phyloP scores from a whole-genome alignment of 2,113 vertebrate species.

The Nerophis ophidion region DNA sequence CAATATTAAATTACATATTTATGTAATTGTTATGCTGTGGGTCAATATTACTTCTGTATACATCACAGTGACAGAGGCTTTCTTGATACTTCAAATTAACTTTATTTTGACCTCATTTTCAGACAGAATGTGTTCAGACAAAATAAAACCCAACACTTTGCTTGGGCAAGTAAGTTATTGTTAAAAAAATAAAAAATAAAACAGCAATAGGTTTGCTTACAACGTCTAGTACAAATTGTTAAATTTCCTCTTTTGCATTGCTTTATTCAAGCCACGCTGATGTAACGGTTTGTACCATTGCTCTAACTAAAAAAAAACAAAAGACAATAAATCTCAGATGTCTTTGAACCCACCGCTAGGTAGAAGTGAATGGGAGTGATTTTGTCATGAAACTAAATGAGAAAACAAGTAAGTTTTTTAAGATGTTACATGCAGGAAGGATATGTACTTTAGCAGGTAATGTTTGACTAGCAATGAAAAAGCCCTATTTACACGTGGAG shows the following conservation, averaged over 20 bases:
- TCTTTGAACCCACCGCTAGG: slow-evolving; percentile 13
- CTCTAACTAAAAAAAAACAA: no score
- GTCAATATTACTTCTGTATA: not conserved
- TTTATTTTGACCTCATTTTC: slow-evolving; percentile 63
- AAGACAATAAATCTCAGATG: not conserved
- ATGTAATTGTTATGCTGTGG: not conserved
- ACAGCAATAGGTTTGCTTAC: not conserved
- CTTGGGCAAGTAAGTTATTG: not conserved
- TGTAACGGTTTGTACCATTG: not conserved
- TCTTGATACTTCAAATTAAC: slow-evolving; percentile 29
- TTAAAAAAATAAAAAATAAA: not conserved
- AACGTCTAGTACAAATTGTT: no score
- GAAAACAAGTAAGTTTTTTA: not conserved
- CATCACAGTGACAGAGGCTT: slow-evolving; percentile 29
- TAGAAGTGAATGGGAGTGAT: not conserved
- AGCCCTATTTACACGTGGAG: slow-evolving; percentile 9
- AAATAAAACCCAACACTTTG: slow-evolving; percentile 13
- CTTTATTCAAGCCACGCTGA: not conserved
- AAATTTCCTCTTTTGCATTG: not conserved
- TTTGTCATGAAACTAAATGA: not conserved
- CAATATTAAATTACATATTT: no score
- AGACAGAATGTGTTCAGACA: slow-evolving; percentile 23
- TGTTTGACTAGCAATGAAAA: not conserved
- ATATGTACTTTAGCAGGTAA: slow-evolving; percentile 1
- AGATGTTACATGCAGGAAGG: slow-evolving; percentile 18